Conservation (phyloP, 2,888 invertebrate species). For the Mactromeris polynyma region DNA sequence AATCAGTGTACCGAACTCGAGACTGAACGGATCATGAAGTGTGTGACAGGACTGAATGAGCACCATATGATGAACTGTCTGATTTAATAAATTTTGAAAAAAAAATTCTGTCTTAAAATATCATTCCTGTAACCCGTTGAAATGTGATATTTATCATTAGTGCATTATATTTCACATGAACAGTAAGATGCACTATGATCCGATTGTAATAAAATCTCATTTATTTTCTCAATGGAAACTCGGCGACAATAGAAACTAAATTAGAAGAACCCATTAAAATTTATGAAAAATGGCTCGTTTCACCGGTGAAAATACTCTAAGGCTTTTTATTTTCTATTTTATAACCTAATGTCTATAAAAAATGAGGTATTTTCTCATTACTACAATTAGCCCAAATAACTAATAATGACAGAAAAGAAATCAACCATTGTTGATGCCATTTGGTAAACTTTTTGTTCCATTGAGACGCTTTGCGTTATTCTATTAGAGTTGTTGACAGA, state of each 20-base stretch:
- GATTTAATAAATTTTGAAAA: neutral
- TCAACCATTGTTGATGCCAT: slow-evolving; percentile 15
- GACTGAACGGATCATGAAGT: neutral
- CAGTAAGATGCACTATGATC: neutral
- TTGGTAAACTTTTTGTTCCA: slow-evolving; percentile 25
- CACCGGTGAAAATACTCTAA: neutral
- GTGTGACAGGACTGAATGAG: neutral
- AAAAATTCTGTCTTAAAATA: neutral
- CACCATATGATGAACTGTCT: neutral
- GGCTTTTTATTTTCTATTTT: neutral
- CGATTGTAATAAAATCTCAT: neutral
- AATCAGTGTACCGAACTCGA: neutral
- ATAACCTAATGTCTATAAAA: slow-evolving; percentile 1
- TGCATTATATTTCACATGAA: neutral
- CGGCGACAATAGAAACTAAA: neutral
- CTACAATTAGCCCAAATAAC: slow-evolving; percentile 33
- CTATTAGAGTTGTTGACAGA: slow-evolving; percentile 23
- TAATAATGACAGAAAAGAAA: slow-evolving; percentile 20
- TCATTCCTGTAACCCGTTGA: neutral
- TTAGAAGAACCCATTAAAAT: neutral
- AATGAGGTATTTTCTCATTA: slow-evolving; percentile 13
- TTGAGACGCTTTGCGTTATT: neutral
- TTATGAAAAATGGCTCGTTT: neutral
- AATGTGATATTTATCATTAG: neutral
- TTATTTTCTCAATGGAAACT: neutral